Base-by-base conservation (phyloP, 2,113 vertebrate genomes). In the Tragelaphus imberbis region DNA sequence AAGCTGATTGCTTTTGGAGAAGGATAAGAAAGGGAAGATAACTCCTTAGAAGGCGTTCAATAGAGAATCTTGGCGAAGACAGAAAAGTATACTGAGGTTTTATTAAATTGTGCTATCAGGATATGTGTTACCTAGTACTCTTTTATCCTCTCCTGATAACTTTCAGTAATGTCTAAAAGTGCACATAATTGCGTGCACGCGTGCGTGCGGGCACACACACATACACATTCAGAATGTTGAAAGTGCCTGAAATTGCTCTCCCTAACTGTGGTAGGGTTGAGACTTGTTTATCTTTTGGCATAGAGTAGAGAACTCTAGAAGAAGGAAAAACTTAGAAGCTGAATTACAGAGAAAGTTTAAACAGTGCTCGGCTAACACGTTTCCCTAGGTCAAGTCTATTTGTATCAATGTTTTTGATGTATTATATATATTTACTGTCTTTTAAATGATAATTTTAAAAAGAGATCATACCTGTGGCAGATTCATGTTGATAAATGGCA, bases 391-490 rank as follows among this genome's bases (percentile, higher is more conserved):
- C 23, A 88, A 88, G 51, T 9, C 23, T n/a, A 82, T 28, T 56
- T 79, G 9, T 77, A 27, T 88, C 79, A 68, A 51, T 13, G 40
- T 84, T 88, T 4, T 19, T 23, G 71, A 30, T 16, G 14, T 6
- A 71, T 21, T 86, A 2, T 23, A 11, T 90, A 75, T 55, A 6
- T 63, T 53, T 63, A 85, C 3, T 59, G 9, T 58, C 27, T 86
- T 63, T 85, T 47, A 87, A 95, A 84, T 14, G 25, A 59, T 65
- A 16, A 47, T 36, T 95, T 94, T 49, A n/a, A 51, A 65, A 79
- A 71, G 53, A 77, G 19, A 17, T 5, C 12, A 44, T 44, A 44
- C 44, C 44, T 44, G 44, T 44, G 44, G 44, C 44, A 44, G 44
- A 44, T 44, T 6, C 44, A 44, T 44, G 44, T 44, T 44, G 44